phyloP scores from a whole-genome alignment of 2,888 invertebrate species.

The Cremastinae sp. region DNA sequence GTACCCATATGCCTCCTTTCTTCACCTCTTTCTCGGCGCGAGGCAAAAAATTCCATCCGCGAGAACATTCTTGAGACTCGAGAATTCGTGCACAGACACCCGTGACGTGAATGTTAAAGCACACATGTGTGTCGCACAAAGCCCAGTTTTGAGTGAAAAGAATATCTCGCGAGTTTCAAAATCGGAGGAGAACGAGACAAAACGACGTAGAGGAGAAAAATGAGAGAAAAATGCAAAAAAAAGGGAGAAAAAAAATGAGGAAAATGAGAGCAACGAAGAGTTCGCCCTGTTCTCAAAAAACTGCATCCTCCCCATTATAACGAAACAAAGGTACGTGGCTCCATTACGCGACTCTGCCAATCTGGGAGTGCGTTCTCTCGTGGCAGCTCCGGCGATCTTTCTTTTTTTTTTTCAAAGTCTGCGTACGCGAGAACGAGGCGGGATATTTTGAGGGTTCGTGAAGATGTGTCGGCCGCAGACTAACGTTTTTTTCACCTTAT shows the following conservation, averaged over 20 bases:
- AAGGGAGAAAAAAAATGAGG: constrained; percentile 2
- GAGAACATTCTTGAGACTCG: constrained; percentile 13
- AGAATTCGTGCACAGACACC: constrained; percentile 1
- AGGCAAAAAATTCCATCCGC: constrained; percentile 5
- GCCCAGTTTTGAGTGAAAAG: constrained; percentile 38
- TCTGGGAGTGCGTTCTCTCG: constrained; percentile 50
- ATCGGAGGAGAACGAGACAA: neutral
- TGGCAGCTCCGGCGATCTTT: constrained; percentile 22
- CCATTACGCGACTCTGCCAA: constrained; percentile 58
- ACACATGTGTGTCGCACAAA: neutral
- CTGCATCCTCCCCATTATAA: constrained; percentile 58
- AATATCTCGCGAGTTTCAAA: constrained; percentile 44
- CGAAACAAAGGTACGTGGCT: constrained; percentile 59
- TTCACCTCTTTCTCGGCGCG: neutral
- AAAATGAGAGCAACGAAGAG: constrained; percentile 36
- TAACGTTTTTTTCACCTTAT: constrained; percentile 69
- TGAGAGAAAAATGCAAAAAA: constrained; percentile 4
- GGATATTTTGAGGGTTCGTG: constrained; percentile 23
- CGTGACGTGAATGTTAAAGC: constrained; percentile 13
- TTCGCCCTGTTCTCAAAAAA: constrained; percentile 60
- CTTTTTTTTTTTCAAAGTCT: too few relatives aligned
- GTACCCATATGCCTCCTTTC: neutral
- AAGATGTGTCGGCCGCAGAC: constrained; percentile 64
- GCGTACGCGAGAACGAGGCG: neutral
- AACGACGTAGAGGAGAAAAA: constrained; percentile 4